Evolutionary conservation across 2,797 vertebrate species (phyloP), one percentile per base, ranked within the genome.

Genomic region (Parambassis ranga): DNA sequence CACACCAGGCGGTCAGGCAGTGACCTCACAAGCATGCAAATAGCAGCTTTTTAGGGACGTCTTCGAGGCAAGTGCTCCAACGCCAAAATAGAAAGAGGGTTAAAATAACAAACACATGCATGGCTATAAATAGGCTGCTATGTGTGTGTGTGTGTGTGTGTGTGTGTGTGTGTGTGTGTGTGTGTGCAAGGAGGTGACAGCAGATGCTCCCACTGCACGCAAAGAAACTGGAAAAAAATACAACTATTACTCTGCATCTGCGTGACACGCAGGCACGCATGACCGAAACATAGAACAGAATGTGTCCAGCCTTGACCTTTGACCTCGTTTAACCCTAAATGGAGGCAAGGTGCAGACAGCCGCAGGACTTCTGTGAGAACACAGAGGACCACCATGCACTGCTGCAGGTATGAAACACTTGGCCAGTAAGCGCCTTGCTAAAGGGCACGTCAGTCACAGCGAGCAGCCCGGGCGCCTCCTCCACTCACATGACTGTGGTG

Each of bases 391-490:
- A n/a, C n/a, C 23, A 7, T 33, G 38, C 11, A 10, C 28, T 9
- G 18, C 37, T 20, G 31, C 63, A 65, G 37, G 46, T 48, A 61
- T 46, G 58, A 23, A 38, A 42, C 77, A 65, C 71, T 59, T 46
- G 65, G 30, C 44, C 33, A 10, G 33, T 0, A 1, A 18, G 28
- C 4, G 7, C 26, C 24, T 58, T 16, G 38, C 51, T 67, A 60
- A 83, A 81, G 73, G 77, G 47, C 83, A 81, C 37, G 50, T 48
- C 72, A 62, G 38, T 81, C 71, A 68, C 13, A 48, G 18, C 2
- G 8, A 6, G 2, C 13, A 47, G 18, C 74, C 41, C 38, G 15
- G 13, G 32, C 30, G 20, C 42, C 31, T 70, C 50, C 35, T 48
- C 9, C 3, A 0, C 27, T 65, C 42, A 42, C 33, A 59, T 31